These are phyloP conservation scores for Siderastrea radians DNA, from an alignment of 92 coral and sea anemone species.

Conservation along the genomic window DNA sequence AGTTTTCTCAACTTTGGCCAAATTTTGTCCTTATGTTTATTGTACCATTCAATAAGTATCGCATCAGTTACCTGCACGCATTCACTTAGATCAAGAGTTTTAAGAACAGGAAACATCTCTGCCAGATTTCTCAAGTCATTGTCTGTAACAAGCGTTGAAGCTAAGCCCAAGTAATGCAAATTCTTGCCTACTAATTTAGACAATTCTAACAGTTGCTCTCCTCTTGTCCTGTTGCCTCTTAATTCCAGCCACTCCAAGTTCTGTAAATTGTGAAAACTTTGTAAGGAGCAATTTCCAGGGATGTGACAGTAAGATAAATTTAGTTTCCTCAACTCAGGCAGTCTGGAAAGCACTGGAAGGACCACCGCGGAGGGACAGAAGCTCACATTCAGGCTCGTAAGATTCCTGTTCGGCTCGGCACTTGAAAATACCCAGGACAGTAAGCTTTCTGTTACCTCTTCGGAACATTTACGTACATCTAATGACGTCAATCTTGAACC, in stretches of 20 bases:
- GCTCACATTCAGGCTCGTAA: constrained; percentile 9
- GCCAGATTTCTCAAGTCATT: constrained; percentile 13
- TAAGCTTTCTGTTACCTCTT: not conserved
- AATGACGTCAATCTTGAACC: constrained; percentile 12
- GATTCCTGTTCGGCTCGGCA: not conserved
- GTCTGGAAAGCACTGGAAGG: not conserved
- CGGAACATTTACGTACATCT: not conserved
- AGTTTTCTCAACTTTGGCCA: constrained; percentile 36
- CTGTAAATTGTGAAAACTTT: not conserved
- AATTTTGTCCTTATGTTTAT: not conserved
- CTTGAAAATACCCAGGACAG: not conserved
- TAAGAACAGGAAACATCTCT: constrained; percentile 9
- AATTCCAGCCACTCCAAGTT: constrained; percentile 31
- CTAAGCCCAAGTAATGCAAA: constrained; percentile 15
- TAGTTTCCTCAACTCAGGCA: constrained; percentile 19
- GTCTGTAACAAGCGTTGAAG: not conserved
- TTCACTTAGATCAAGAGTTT: constrained; percentile 17
- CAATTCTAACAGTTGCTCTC: not conserved
- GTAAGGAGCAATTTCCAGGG: not conserved
- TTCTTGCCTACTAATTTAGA: not conserved
- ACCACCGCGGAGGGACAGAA: not conserved
- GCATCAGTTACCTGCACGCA: constrained; percentile 16
- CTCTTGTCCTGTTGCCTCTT: not conserved
- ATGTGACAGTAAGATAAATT: not conserved
- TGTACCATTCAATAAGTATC: constrained; percentile 24